These are phyloP conservation scores for Parotocinclus haroldoi DNA, from an alignment of 2,797 vertebrate species.

Conservation along the genomic window DNA sequence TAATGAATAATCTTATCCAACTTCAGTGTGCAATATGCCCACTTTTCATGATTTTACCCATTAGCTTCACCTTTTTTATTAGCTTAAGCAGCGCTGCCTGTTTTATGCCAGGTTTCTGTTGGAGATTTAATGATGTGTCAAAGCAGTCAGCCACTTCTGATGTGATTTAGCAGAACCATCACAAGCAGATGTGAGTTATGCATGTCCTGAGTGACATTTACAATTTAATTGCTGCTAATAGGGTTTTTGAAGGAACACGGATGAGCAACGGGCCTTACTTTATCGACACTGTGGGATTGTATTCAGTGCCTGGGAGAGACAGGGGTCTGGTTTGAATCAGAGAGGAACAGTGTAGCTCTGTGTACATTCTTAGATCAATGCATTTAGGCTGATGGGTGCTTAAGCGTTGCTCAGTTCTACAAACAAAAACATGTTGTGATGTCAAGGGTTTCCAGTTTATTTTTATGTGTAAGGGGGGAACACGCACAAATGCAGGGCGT, in stretches of 20 bases:
- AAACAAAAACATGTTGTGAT: too few relatives aligned
- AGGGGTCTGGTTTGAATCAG: constrained; percentile 32
- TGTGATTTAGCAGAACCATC: constrained; percentile 25
- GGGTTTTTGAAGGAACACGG: constrained; percentile 58
- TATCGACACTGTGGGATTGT: constrained; percentile 17
- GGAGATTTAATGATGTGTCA: constrained; percentile 45
- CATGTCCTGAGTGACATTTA: constrained; percentile 50
- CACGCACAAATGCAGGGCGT: too few relatives aligned
- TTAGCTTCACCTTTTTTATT: constrained; percentile 3
- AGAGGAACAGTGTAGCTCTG: constrained; percentile 6
- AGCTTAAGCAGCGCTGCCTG: constrained; percentile 1
- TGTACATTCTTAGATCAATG: constrained; percentile 9
- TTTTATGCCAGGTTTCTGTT: constrained; percentile 30
- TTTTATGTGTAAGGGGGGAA: neutral
- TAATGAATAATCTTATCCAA: too few relatives aligned
- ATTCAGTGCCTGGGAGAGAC: constrained; percentile 2
- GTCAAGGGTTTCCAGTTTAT: neutral
- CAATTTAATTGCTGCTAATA: constrained; percentile 57
- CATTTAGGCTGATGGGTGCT: neutral
- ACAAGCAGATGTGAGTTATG: constrained; percentile 24
- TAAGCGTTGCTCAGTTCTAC: neutral
- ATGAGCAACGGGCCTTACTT: constrained; percentile 34
- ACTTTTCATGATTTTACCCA: constrained; percentile 1
- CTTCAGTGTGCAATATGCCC: too few relatives aligned
- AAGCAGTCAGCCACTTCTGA: constrained; percentile 37